phyloP scores from a whole-genome alignment of 2,888 invertebrate genomes.

The Metellina segmentata region DNA sequence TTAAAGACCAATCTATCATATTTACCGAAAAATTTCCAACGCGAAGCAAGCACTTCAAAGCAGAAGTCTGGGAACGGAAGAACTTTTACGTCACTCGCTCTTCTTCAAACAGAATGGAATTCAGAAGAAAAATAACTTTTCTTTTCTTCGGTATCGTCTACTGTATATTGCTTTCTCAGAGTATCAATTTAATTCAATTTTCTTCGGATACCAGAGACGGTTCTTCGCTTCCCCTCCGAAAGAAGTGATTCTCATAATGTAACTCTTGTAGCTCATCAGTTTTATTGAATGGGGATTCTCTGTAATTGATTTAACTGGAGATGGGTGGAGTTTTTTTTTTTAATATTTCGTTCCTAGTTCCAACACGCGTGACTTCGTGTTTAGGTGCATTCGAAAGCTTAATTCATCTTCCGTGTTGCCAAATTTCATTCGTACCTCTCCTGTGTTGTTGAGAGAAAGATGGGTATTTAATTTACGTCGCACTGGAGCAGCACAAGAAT shows the following conservation, averaged over 20 bases:
- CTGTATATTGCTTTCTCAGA: slow-evolving; percentile 32
- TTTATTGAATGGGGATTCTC: slow-evolving; percentile 11
- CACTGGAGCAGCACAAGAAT: slow-evolving; percentile 1
- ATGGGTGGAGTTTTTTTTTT: neutral
- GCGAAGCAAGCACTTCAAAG: neutral
- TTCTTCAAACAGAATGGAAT: slow-evolving; percentile 9
- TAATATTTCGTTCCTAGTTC: neutral
- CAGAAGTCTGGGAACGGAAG: neutral
- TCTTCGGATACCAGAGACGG: slow-evolving; percentile 20
- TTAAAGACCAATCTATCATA: slow-evolving; percentile 60
- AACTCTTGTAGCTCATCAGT: slow-evolving; percentile 23
- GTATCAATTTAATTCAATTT: slow-evolving; percentile 66
- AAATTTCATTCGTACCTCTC: neutral
- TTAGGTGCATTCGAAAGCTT: neutral
- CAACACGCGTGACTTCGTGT: slow-evolving; percentile 5
- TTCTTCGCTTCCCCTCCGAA: neutral
- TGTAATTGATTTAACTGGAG: slow-evolving; percentile 47
- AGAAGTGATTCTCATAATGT: slow-evolving; percentile 13
- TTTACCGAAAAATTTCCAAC: slow-evolving; percentile 48
- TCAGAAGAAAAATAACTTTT: slow-evolving; percentile 9
- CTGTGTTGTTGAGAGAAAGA: neutral
- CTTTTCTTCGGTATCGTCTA: slow-evolving; percentile 13
- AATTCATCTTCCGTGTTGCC: neutral
- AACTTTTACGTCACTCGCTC: neutral
- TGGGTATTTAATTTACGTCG: neutral